phyloP scores from a whole-genome alignment of 2,797 vertebrate species.

The Acanthurus lineatus region DNA sequence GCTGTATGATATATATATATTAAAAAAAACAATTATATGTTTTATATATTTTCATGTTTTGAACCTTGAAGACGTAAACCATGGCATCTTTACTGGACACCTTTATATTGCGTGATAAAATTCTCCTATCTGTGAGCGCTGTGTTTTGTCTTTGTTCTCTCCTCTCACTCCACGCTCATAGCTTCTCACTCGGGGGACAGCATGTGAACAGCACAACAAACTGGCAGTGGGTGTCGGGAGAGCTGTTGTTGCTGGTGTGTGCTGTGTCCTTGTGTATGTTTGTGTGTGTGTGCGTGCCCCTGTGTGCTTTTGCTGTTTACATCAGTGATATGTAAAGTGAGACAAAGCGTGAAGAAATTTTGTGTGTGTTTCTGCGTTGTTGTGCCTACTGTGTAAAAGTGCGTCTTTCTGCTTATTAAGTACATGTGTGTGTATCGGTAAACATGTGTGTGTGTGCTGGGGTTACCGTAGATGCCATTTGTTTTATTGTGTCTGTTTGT shows the following conservation, averaged over 20 bases:
- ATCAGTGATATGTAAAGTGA: slow-evolving; percentile 17
- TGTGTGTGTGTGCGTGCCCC: neutral
- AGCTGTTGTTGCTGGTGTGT: slow-evolving; percentile 39
- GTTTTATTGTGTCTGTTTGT: neutral
- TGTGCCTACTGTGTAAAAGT: neutral
- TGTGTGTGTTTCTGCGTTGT: neutral
- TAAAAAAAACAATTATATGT: slow-evolving; percentile 10
- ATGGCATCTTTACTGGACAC: slow-evolving; percentile 8
- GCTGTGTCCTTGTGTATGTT: neutral
- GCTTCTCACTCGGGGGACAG: slow-evolving; percentile 50
- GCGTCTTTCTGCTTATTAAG: slow-evolving; percentile 17
- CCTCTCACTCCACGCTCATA: slow-evolving; percentile 32
- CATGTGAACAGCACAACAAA: slow-evolving; percentile 57
- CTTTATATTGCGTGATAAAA: slow-evolving; percentile 14
- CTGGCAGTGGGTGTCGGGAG: slow-evolving; percentile 44
- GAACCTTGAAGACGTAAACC: slow-evolving; percentile 42
- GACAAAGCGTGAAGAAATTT: slow-evolving; percentile 32
- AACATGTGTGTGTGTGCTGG: neutral
- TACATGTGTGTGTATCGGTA: neutral
- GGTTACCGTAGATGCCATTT: slow-evolving; percentile 6
- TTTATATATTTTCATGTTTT: slow-evolving; percentile 3
- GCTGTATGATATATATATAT: neutral
- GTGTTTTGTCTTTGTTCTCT: slow-evolving; percentile 49
- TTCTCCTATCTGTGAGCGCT: slow-evolving; percentile 15
- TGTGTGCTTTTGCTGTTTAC: slow-evolving; percentile 24